Conservation (phyloP, 2,113 vertebrate genomes). For the Naja naja region DNA sequence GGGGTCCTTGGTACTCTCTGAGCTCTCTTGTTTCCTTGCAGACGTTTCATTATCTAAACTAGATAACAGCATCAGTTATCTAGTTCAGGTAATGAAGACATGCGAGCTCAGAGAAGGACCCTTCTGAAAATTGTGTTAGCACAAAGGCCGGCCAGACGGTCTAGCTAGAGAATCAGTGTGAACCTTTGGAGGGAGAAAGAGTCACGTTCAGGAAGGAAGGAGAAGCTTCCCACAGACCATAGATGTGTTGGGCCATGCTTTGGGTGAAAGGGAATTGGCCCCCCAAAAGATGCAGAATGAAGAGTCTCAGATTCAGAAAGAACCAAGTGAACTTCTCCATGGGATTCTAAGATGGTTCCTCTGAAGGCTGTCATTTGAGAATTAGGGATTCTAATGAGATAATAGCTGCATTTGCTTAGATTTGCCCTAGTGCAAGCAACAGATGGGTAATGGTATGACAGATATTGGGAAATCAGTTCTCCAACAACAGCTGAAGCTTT, state of each 20-base stretch:
- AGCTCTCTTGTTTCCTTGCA: neutral
- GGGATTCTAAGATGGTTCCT: no score
- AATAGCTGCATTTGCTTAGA: neutral
- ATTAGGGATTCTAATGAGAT: neutral
- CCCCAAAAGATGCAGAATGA: neutral
- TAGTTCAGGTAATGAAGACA: neutral
- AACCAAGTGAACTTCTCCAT: neutral
- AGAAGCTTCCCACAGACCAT: neutral
- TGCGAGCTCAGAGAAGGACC: neutral
- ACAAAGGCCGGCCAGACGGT: neutral
- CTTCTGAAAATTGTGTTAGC: neutral
- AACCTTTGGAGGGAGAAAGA: neutral
- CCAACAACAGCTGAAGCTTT: no score
- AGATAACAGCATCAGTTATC: neutral
- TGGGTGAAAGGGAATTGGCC: neutral
- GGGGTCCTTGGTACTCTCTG: neutral
- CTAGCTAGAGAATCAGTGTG: neutral
- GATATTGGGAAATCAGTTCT: neutral
- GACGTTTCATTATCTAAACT: neutral
- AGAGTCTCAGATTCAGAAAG: neutral
- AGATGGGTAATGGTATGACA: neutral
- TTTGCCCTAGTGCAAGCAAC: neutral
- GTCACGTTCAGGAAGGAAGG: neutral
- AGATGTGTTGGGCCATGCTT: neutral
- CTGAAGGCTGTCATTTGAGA: neutral